Evolutionary conservation across 2,797 vertebrate species (phyloP).

Genomic region (Aeoliscus strigatus): DNA sequence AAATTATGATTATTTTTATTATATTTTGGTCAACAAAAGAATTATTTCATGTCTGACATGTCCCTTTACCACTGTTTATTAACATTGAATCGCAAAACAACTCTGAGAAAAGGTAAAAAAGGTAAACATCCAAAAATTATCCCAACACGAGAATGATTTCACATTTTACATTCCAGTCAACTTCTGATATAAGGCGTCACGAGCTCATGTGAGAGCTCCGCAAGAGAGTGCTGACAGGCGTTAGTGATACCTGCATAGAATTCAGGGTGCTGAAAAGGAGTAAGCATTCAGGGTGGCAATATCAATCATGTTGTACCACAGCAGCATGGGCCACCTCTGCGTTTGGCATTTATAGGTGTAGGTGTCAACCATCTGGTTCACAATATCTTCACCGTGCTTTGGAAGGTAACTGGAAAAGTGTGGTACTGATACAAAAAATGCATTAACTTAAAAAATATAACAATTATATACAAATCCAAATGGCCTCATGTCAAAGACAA

Average conservation of each 20-base stretch:
- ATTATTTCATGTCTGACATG: too few relatives aligned
- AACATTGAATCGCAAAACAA: too few relatives aligned
- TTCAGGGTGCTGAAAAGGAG: background rate
- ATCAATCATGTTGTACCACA: background rate
- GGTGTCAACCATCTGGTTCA: slow-evolving; percentile 1
- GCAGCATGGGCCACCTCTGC: background rate
- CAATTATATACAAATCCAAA: too few relatives aligned
- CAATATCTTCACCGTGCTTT: background rate
- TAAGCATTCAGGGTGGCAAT: slow-evolving; percentile 3
- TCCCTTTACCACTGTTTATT: too few relatives aligned
- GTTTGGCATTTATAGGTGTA: background rate
- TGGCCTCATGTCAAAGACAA: too few relatives aligned
- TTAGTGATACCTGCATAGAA: background rate
- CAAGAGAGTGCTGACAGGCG: background rate
- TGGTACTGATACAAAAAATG: too few relatives aligned
- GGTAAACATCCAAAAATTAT: too few relatives aligned
- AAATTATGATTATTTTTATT: too few relatives aligned
- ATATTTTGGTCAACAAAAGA: too few relatives aligned
- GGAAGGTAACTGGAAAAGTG: too few relatives aligned
- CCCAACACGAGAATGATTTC: background rate
- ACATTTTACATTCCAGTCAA: background rate
- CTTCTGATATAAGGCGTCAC: background rate
- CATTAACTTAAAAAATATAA: too few relatives aligned
- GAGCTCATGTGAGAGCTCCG: background rate
- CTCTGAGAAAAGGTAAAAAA: too few relatives aligned